Evolutionary conservation across 2,113 vertebrate species (phyloP).

Genomic region (Euleptes europaea): DNA sequence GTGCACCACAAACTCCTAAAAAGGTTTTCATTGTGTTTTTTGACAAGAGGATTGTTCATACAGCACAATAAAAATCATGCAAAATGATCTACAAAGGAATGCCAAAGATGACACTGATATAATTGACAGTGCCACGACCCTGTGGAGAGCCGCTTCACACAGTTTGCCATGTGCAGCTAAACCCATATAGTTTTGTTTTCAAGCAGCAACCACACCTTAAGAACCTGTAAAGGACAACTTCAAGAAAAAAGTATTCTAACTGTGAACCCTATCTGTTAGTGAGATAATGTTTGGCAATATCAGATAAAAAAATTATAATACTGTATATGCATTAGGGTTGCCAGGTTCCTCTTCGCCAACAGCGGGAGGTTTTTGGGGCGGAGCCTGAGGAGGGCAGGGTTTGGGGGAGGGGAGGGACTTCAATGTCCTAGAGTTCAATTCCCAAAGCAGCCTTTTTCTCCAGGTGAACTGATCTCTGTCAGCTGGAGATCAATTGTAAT

Average conservation of each 20-base stretch:
- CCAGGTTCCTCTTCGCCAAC: too few relatives aligned
- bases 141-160: neutral
- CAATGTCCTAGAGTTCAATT: too few relatives aligned
- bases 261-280: conserved; percentile 18
- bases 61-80: conserved; percentile 32
- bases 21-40: conserved; percentile 2
- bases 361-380: too few relatives aligned
- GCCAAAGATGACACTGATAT: neutral
- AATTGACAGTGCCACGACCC: neutral
- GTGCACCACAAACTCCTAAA: conserved; percentile 20
- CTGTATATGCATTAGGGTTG: too few relatives aligned
- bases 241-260: conserved; percentile 18
- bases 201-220: neutral
- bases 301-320: conserved; percentile 35
- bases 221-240: conserved; percentile 26
- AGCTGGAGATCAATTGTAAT: too few relatives aligned
- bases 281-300: conserved; percentile 10
- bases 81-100: conserved; percentile 11
- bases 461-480: too few relatives aligned
- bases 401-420: too few relatives aligned
- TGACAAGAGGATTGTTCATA: conserved; percentile 6
- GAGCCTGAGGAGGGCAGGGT: too few relatives aligned
- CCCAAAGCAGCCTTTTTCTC: too few relatives aligned
- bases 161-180: neutral
- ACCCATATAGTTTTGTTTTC: neutral